A percentile compares a stretch with the other conserved stretches of the same genome.
phyloP scores from a whole-genome alignment of 2,113 vertebrate species.

The Geococcyx californianus region DNA sequence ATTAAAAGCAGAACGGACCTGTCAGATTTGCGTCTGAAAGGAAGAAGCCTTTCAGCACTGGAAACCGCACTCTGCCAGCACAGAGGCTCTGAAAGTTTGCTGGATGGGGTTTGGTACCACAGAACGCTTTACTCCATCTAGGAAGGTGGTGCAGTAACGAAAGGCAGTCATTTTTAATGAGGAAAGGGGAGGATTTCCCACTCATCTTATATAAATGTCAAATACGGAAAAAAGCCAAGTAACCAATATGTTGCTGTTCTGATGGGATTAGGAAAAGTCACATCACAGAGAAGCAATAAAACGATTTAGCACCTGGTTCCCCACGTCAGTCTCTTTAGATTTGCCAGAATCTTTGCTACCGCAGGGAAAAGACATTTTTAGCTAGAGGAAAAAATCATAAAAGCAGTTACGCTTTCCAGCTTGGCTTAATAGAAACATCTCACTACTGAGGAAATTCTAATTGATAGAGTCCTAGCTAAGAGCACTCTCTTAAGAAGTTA shows the following conservation, averaged over 20 bases:
- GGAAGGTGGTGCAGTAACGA: neutral
- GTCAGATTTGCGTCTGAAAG: neutral
- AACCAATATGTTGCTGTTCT: neutral
- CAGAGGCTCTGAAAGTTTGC: neutral
- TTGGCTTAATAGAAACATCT: neutral
- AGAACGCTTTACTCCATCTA: neutral
- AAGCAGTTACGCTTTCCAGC: neutral
- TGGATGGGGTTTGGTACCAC: neutral
- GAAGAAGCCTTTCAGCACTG: neutral
- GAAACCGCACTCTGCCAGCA: neutral
- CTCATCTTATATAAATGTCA: neutral
- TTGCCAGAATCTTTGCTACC: neutral
- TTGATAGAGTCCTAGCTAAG: neutral
- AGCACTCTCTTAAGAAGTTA: neutral
- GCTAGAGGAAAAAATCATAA: neutral
- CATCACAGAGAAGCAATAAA: neutral
- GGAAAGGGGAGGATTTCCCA: neutral
- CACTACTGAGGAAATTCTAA: neutral
- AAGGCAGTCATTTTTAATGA: neutral
- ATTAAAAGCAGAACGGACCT: constrained; percentile 7
- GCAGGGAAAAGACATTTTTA: neutral
- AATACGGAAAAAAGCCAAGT: neutral
- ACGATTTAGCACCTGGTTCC: neutral
- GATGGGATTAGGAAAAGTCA: neutral
- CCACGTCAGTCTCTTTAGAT: neutral